Conservation (phyloP, 53 echinoderm and acorn worm genomes). For the Arbacia lixula region DNA sequence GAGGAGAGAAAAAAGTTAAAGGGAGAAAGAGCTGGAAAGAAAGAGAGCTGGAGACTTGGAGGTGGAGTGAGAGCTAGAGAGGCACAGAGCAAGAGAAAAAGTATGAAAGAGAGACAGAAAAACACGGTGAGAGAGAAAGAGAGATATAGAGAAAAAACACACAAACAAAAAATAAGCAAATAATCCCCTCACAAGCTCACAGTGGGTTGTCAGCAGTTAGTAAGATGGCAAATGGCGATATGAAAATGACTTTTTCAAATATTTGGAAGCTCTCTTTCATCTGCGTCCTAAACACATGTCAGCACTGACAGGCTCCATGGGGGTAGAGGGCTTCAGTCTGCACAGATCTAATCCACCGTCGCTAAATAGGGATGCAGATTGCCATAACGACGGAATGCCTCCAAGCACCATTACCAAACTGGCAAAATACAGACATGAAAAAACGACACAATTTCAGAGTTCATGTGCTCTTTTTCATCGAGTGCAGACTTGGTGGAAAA, state of each 20-base stretch:
- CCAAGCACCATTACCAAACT: slow-evolving; percentile 18
- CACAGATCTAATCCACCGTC: slow-evolving; percentile 30
- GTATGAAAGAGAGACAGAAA: too few relatives aligned
- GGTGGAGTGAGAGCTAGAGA: too few relatives aligned
- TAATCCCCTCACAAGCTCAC: neutral
- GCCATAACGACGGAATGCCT: slow-evolving; percentile 18
- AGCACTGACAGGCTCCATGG: slow-evolving; percentile 16
- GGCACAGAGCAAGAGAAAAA: too few relatives aligned
- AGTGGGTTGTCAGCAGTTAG: neutral
- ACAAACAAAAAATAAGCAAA: neutral
- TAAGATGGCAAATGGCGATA: slow-evolving; percentile 24
- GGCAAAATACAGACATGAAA: neutral
- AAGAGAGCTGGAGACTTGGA: too few relatives aligned
- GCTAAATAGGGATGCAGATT: slow-evolving; percentile 27
- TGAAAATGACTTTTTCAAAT: slow-evolving; percentile 44
- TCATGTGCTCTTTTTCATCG: too few relatives aligned
- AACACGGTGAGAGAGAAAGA: too few relatives aligned
- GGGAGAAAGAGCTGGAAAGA: too few relatives aligned
- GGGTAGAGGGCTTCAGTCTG: slow-evolving; percentile 10
- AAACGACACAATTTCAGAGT: too few relatives aligned
- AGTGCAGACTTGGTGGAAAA: too few relatives aligned
- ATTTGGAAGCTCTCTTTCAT: slow-evolving; percentile 35
- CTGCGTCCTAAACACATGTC: slow-evolving; percentile 32
- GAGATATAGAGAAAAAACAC: neutral
- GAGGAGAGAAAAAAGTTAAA: too few relatives aligned